phyloP scores from a whole-genome alignment of 2,888 invertebrate genomes.

The Endomychus coccineus region DNA sequence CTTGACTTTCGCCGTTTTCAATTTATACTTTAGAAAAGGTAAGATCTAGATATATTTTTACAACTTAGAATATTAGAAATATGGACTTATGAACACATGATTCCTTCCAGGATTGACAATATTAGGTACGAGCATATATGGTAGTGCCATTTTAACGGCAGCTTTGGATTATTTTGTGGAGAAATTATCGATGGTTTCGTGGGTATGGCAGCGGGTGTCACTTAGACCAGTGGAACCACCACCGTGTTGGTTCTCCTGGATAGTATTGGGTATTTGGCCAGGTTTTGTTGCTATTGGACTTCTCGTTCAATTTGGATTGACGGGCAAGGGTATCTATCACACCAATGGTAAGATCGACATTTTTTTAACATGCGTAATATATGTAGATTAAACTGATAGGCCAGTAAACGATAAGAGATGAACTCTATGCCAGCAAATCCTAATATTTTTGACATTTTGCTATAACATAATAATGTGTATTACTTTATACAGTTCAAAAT shows the following conservation, averaged over 20 bases:
- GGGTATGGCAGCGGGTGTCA: constrained; percentile 64
- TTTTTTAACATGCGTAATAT: too few species aligned
- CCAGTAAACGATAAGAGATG: too few species aligned
- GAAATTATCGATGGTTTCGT: constrained; percentile 59
- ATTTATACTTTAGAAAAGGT: constrained; percentile 70
- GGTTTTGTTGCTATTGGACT: constrained; percentile 59
- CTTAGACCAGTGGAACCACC: constrained; percentile 49
- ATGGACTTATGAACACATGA: constrained; percentile 1
- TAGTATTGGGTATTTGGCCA: constrained; percentile 68
- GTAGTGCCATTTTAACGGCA: constrained; percentile 63
- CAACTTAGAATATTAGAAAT: background rate
- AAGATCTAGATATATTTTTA: constrained; percentile 19
- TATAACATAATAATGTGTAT: too few species aligned
- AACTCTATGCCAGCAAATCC: too few species aligned
- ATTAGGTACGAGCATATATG: constrained; percentile 67
- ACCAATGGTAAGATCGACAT: constrained; percentile 59
- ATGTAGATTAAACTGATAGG: too few species aligned
- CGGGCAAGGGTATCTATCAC: constrained; percentile 59
- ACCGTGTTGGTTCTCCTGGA: constrained; percentile 68
- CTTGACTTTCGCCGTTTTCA: constrained; percentile 62
- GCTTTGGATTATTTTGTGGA: constrained; percentile 71
- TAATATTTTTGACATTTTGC: too few species aligned
- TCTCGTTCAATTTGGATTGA: constrained; percentile 61
- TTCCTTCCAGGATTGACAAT: constrained; percentile 55
- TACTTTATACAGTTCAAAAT: too few species aligned